Evolutionary conservation across 1,140 invertebrate species (phyloP), one percentile per base, ranked within the genome.

Genomic region (Akabosia matsudoensis): DNA sequence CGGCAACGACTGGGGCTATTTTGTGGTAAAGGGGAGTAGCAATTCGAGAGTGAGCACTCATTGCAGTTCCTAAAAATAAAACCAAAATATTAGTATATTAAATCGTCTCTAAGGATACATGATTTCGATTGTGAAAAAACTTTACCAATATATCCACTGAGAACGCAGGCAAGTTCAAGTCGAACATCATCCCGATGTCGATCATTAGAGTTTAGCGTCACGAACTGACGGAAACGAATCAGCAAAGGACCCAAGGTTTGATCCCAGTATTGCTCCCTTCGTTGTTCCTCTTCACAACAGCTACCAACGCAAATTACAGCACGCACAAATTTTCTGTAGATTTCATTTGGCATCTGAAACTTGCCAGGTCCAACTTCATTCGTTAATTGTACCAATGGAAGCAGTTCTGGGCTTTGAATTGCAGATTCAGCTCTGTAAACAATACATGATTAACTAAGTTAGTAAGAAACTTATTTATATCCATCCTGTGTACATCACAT

Each of bases 11-110:
- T 0, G 89, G 89, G 51, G 87, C 86, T 1, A 92, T 83, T 82
- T 91, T 89, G 76, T 87, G 84, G 83, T 91, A 92, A 7, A 93
- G 84, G 22, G 87, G 84, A 73, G 89, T 84, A 45, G 89, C 87
- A 51, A 89, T 89, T 13, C 87, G 82, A 31, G 88, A 86, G 82
- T 89, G 83, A 64, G 87, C 84, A 52, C 90, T 88, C 85, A 88
- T 86, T 13, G 88, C 87, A n/a, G 90, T 85, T 74, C 90, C 90
- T 86, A 76, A 30, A 81, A 80, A 76, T 80, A 78, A 67, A n/a
- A 67, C 10, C 33, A 51, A 52, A 18, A 33, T 26, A 33, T 7
- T 64, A 45, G 37, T 18, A 10, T 7, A 45, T 45, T 10, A 45
- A 45, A 45, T n/a, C n/a, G n/a, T 18, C 37, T 10, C 37, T 10